These are phyloP conservation scores for Ptyas mucosa DNA, from an alignment of 2,113 vertebrate species.

Conservation along the genomic window DNA sequence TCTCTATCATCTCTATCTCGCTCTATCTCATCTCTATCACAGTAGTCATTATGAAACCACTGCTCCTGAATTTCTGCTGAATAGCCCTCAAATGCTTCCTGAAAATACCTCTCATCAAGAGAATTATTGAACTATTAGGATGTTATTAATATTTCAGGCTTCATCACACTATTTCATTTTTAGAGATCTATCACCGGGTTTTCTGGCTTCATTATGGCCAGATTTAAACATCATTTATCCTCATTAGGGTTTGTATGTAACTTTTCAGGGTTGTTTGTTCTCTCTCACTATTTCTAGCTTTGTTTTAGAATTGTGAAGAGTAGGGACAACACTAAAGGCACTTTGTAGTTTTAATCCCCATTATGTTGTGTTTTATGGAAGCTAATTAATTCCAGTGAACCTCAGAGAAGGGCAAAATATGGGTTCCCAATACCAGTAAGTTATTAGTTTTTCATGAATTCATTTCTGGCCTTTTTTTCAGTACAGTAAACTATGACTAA, in stretches of 20 bases:
- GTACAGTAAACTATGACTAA: neutral
- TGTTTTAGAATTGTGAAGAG: neutral
- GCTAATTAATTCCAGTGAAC: neutral
- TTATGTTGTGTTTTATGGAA: neutral
- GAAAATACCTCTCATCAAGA: neutral
- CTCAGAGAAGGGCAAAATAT: neutral
- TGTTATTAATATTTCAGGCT: constrained; percentile 12
- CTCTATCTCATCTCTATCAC: too few relatives aligned
- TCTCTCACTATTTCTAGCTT: constrained; percentile 3
- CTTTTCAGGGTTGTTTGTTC: constrained; percentile 1
- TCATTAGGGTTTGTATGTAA: neutral
- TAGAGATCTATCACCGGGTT: neutral
- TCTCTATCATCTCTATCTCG: too few relatives aligned
- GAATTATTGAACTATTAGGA: constrained; percentile 23
- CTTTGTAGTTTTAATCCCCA: neutral
- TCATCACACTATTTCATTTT: constrained; percentile 19
- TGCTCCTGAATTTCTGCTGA: neutral
- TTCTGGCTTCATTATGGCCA: neutral
- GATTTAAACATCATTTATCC: neutral
- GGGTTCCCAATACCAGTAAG: neutral
- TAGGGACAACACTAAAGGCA: neutral
- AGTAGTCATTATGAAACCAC: neutral
- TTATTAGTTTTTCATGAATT: neutral
- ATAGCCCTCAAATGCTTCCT: neutral
- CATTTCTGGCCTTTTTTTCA: neutral